Percentiles rank a stretch among this genome's conserved stretches.
These are phyloP conservation scores for Hoplostethus atlanticus DNA, from an alignment of 2,797 vertebrate species.

Conservation along the genomic window DNA sequence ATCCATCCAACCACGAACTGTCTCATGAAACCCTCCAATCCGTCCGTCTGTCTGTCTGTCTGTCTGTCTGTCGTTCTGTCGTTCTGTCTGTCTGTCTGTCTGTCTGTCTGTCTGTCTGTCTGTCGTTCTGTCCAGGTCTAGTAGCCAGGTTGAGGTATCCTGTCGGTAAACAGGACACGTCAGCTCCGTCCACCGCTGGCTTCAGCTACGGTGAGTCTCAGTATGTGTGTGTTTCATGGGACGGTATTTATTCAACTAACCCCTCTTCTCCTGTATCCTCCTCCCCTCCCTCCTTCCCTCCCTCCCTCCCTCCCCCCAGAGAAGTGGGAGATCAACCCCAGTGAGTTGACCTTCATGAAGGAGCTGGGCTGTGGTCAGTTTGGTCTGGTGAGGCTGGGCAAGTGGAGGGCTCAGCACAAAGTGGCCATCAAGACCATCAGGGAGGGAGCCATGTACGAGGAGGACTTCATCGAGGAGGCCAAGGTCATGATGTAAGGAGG, in stretches of 20 bases:
- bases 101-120: background rate
- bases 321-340: slow-evolving; percentile 90
- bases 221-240: background rate
- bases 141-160: slow-evolving; percentile 92
- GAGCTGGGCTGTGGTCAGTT: slow-evolving; percentile 91
- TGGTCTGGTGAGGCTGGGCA: slow-evolving; percentile 88
- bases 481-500: slow-evolving; percentile 95
- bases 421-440: slow-evolving; percentile 95
- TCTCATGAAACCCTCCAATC: background rate
- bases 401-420: slow-evolving; percentile 90
- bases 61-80: background rate
- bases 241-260: too few species aligned
- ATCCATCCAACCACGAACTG: too few species aligned
- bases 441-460: slow-evolving; percentile 94
- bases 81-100: too few species aligned
- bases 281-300: too few species aligned
- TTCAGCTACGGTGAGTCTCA: slow-evolving; percentile 96
- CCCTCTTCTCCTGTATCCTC: accelerated
- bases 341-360: slow-evolving; percentile 87
- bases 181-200: slow-evolving; percentile 91
- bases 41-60: too few species aligned
- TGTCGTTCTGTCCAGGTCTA: slow-evolving; percentile 82
- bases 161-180: slow-evolving; percentile 85
- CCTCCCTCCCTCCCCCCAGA: slow-evolving; percentile 74
- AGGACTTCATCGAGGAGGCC: slow-evolving; percentile 98